These are phyloP conservation scores for Ictidomys tridecemlineatus DNA, from an alignment of 2,113 vertebrate species.

Conservation along the genomic window DNA sequence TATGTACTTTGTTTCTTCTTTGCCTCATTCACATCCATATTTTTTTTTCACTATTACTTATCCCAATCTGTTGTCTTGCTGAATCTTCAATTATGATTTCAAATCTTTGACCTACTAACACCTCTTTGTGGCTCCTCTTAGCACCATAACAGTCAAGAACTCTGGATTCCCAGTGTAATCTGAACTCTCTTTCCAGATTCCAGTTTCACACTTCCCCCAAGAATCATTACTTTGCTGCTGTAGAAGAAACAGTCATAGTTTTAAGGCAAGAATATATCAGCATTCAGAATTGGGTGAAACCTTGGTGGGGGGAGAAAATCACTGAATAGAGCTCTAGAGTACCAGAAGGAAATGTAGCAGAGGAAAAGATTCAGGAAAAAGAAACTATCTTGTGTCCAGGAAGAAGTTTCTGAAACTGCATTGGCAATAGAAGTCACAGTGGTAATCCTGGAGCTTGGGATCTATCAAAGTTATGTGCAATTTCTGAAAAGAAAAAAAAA, in stretches of 20 bases:
- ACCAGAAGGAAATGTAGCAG: not conserved
- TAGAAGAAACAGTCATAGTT: not conserved
- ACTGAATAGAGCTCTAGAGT: not conserved
- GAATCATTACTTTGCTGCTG: not conserved
- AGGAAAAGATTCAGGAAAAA: not conserved
- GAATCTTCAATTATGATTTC: not conserved
- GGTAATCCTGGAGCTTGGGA: not conserved
- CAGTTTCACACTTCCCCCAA: not conserved
- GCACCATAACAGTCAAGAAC: too few relatives aligned
- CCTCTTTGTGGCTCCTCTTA: not conserved
- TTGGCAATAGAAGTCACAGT: not conserved
- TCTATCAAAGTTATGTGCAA: not conserved
- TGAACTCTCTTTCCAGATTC: not conserved
- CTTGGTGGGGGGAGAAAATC: not conserved
- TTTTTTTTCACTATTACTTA: not conserved
- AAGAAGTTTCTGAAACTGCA: not conserved
- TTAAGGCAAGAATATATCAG: not conserved
- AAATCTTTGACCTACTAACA: not conserved
- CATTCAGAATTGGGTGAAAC: not conserved
- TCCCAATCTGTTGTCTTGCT: not conserved
- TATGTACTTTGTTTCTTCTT: not conserved
- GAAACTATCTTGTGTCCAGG: not conserved
- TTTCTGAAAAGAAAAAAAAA: too few relatives aligned
- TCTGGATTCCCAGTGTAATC: not conserved
- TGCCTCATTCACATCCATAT: not conserved